A percentile compares a stretch with the other conserved stretches of the same genome.
Evolutionary conservation across 2,797 vertebrate genomes (phyloP).

Genomic region (Galagoides demidoff): DNA sequence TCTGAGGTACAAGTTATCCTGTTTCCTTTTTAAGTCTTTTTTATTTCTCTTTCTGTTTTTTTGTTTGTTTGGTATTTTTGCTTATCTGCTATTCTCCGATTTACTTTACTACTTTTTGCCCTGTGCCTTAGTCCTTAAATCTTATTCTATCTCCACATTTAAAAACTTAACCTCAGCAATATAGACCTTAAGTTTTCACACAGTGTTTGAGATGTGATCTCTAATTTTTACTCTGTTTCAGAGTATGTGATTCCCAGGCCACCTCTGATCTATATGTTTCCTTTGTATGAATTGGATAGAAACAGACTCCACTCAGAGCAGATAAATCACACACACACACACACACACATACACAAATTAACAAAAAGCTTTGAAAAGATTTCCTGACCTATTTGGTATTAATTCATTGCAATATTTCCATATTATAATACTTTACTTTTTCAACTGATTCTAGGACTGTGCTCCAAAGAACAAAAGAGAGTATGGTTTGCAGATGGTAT

Average conservation of each 20-base stretch:
- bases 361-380: conserved; percentile 7
- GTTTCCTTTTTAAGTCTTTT: conserved; percentile 15
- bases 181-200: background rate
- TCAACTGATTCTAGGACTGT: conserved; percentile 81
- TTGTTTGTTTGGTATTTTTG: conserved; percentile 3
- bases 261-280: background rate
- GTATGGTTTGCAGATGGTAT: conserved; percentile 98
- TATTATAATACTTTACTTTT: conserved; percentile 62
- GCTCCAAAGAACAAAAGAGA: conserved; percentile 93
- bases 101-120: background rate
- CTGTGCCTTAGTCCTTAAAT: background rate
- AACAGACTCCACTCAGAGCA: background rate
- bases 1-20: background rate
- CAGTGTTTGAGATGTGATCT: background rate
- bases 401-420: background rate
- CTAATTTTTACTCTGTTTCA: background rate
- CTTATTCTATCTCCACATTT: background rate
- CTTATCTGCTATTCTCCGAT: background rate
- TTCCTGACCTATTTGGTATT: background rate
- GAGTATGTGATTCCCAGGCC: background rate
- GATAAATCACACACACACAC: background rate
- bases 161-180: background rate
- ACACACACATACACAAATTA: background rate
- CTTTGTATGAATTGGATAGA: background rate
- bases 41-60: background rate